These are phyloP conservation scores for Ommatoiulus sabulosus DNA, from an alignment of 2,888 invertebrate species.

Conservation along the genomic window DNA sequence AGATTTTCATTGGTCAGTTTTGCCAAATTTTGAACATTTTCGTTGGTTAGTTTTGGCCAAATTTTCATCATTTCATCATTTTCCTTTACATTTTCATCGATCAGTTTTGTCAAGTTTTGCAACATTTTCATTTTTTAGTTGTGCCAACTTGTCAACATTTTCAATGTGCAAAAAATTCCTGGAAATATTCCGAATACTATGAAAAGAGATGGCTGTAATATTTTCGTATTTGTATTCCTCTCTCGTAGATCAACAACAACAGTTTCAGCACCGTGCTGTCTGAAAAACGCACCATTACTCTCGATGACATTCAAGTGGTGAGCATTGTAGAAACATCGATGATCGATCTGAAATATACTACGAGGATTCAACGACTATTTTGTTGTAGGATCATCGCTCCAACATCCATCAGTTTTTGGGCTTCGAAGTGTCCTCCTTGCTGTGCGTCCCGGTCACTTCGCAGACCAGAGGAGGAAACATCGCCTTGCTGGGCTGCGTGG, in stretches of 20 bases:
- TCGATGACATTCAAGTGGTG: conserved; percentile 58
- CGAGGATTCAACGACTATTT: background rate
- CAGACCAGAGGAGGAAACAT: conserved; percentile 58
- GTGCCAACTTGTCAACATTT: no score
- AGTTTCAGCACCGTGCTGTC: conserved; percentile 58
- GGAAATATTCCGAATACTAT: no score
- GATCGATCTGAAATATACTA: background rate
- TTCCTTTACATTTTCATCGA: no score
- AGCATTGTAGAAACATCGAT: background rate
- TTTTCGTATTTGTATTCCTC: no score
- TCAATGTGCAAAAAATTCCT: no score
- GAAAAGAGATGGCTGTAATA: no score
- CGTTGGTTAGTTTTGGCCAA: no score
- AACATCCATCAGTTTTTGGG: conserved; percentile 56
- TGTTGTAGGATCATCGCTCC: conserved; percentile 55
- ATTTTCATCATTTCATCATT: no score
- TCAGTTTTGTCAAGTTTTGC: no score
- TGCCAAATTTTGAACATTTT: no score
- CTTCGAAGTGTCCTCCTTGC: conserved; percentile 54
- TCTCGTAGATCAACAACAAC: conserved; percentile 56
- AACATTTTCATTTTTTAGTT: no score
- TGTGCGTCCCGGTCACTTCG: conserved; percentile 59
- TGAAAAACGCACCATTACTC: conserved; percentile 57
- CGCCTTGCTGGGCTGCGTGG: conserved; percentile 58
- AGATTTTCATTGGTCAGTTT: no score